These are phyloP conservation scores for Aplodontia rufa DNA, from an alignment of 2,113 vertebrate species.

Conservation along the genomic window DNA sequence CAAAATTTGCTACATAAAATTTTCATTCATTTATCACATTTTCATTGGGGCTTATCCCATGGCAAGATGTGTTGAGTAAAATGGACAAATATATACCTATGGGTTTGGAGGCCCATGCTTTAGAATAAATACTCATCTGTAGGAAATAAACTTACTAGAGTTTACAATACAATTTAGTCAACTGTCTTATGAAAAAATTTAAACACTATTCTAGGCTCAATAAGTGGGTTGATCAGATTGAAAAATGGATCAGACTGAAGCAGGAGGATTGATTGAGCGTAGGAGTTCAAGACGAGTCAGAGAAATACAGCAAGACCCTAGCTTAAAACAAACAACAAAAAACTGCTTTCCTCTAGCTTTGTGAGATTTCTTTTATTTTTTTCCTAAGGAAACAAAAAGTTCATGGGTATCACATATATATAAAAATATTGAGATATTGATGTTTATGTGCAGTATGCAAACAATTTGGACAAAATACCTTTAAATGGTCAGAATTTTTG, in stretches of 20 bases:
- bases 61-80: not conserved
- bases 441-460: not conserved
- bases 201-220: not conserved
- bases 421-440: slow-evolving; percentile 1
- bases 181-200: not conserved
- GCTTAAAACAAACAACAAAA: not conserved
- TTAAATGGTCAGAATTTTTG: slow-evolving; percentile 1
- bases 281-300: not conserved
- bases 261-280: not conserved
- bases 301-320: not conserved
- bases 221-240: not conserved
- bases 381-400: not conserved
- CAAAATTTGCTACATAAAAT: not conserved
- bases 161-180: not conserved
- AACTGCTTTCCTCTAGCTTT: not conserved
- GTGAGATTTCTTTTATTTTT: not conserved
- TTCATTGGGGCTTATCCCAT: not conserved
- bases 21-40: not conserved
- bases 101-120: not conserved
- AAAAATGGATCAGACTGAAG: not conserved
- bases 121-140: not conserved
- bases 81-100: not conserved
- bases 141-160: not conserved
- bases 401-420: not conserved
- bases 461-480: slow-evolving; percentile 24